phyloP scores from a whole-genome alignment of 1,140 invertebrate species.

The Drosophila ficusphila region DNA sequence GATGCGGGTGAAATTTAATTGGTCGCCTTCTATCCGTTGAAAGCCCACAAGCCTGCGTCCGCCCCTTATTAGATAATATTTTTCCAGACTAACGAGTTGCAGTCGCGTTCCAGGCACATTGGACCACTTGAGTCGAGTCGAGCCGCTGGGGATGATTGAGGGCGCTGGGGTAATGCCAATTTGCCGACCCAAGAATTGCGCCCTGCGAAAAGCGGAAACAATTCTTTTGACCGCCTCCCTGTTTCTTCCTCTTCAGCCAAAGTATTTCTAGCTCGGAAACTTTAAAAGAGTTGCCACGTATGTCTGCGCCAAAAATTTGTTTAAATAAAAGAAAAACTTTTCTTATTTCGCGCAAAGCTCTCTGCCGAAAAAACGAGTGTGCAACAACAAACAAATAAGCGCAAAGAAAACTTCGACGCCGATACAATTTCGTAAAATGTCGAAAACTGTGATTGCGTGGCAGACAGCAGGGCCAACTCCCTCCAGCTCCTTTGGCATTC shows the following conservation, averaged over 20 bases:
- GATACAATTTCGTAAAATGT: slow-evolving; percentile 80
- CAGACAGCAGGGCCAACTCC: slow-evolving; percentile 7
- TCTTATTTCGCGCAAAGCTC: slow-evolving; percentile 72
- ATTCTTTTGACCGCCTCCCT: slow-evolving; percentile 8
- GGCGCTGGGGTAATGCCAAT: slow-evolving; percentile 4
- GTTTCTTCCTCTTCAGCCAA: neutral
- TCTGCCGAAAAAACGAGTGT: slow-evolving; percentile 14
- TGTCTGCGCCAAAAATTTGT: slow-evolving; percentile 63
- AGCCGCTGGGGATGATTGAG: neutral
- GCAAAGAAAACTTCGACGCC: slow-evolving; percentile 76
- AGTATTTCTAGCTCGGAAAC: slow-evolving; percentile 32
- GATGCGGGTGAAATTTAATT: slow-evolving; percentile 83
- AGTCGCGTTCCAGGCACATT: slow-evolving; percentile 17
- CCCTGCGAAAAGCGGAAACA: neutral
- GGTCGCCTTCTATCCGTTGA: slow-evolving; percentile 31
- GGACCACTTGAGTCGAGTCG: slow-evolving; percentile 16
- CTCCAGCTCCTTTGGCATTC: neutral
- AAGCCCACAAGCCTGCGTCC: slow-evolving; percentile 15
- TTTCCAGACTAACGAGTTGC: slow-evolving; percentile 51
- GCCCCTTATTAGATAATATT: slow-evolving; percentile 67
- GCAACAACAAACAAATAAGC: slow-evolving; percentile 66
- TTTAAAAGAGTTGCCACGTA: slow-evolving; percentile 59
- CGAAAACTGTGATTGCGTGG: slow-evolving; percentile 76
- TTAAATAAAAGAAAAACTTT: slow-evolving; percentile 78
- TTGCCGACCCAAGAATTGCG: neutral